Conservation (phyloP, 2,888 invertebrate genomes). For the Scaptomyza reducta region DNA sequence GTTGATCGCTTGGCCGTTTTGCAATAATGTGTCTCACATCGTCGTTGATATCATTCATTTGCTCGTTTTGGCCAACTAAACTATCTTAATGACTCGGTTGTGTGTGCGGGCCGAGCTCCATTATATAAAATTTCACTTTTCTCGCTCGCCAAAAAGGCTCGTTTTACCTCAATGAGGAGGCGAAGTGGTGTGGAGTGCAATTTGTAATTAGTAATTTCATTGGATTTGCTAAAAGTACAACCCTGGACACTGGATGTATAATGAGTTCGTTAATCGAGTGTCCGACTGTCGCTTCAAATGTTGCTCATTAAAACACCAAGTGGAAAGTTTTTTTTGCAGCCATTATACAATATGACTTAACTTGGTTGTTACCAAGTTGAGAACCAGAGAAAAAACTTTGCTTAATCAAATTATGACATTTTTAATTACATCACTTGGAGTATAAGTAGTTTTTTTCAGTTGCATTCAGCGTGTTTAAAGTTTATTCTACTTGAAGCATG, state of each 20-base stretch:
- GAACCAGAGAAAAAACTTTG: not conserved
- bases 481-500: slow-evolving; percentile 55
- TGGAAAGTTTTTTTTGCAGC: slow-evolving; percentile 37
- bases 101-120: slow-evolving; percentile 16
- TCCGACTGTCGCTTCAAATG: slow-evolving; percentile 33
- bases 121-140: slow-evolving; percentile 80
- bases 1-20: slow-evolving; percentile 39
- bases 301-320: slow-evolving; percentile 47
- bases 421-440: not conserved
- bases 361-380: not conserved
- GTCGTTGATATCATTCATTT: slow-evolving; percentile 54
- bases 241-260: slow-evolving; percentile 25
- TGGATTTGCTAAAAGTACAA: slow-evolving; percentile 22
- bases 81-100: slow-evolving; percentile 76
- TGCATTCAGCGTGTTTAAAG: not conserved
- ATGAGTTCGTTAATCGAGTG: slow-evolving; percentile 48
- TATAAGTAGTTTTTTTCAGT: too few species aligned
- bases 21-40: slow-evolving; percentile 70
- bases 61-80: slow-evolving; percentile 62
- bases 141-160: slow-evolving; percentile 55
- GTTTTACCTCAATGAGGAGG: slow-evolving; percentile 7
- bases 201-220: slow-evolving; percentile 21
- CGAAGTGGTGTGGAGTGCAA: slow-evolving; percentile 28
- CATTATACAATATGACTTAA: slow-evolving; percentile 37
- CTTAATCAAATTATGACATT: not conserved